Evolutionary conservation across 2,888 invertebrate genomes (phyloP).

Genomic region (Eucera pruinosa): DNA sequence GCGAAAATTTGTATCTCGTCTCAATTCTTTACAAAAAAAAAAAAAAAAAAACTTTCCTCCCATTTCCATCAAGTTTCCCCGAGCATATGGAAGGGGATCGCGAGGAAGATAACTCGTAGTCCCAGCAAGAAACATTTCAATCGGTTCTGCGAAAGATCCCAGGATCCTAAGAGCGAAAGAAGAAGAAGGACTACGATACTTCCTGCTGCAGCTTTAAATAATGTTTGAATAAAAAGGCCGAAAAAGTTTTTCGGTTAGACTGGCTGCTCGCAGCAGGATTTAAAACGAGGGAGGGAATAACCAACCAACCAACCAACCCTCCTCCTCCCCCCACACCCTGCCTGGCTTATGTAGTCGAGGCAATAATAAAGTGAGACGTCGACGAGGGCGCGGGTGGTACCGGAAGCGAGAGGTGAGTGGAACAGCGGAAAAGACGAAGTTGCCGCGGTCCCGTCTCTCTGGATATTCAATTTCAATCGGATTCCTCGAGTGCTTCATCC

Average conservation of each 20-base stretch:
- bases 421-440: conserved; percentile 19
- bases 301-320: too few relatives aligned
- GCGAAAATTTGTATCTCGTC: not conserved
- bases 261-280: conserved; percentile 33
- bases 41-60: not conserved
- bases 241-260: conserved; percentile 55
- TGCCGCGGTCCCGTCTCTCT: conserved; percentile 13
- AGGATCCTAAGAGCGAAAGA: conserved; percentile 9
- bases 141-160: conserved; percentile 16
- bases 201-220: conserved; percentile 40
- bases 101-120: conserved; percentile 1
- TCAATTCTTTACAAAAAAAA: too few relatives aligned
- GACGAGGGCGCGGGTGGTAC: not conserved
- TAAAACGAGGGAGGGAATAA: conserved; percentile 44
- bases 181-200: conserved; percentile 25
- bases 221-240: conserved; percentile 53
- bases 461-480: conserved; percentile 67
- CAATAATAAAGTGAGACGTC: conserved; percentile 53
- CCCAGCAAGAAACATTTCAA: conserved; percentile 15
- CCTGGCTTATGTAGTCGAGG: conserved; percentile 24
- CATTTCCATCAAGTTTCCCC: not conserved
- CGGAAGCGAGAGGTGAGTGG: conserved; percentile 39
- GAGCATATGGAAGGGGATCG: too few relatives aligned
- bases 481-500: conserved; percentile 54
- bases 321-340: not conserved